Evolutionary conservation across 2,797 vertebrate genomes (phyloP).

Genomic region (Sciaenops ocellatus): DNA sequence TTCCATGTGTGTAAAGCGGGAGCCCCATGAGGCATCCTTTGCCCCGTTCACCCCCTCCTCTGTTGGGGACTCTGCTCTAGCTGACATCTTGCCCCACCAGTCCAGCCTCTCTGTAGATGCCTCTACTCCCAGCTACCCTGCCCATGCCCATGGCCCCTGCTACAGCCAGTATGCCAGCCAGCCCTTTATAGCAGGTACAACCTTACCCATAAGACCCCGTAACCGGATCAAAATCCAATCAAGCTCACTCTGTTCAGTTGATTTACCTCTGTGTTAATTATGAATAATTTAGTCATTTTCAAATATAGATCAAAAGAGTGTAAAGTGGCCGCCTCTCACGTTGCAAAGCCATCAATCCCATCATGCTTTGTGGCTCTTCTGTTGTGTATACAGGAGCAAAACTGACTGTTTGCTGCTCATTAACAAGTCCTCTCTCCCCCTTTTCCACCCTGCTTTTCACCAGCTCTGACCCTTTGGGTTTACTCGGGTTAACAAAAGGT

Average conservation of each 20-base stretch:
- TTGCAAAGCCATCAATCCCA: constrained; percentile 43
- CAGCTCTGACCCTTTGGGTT: constrained; percentile 65
- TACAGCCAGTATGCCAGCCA: constrained; percentile 93
- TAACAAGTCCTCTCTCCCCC: constrained; percentile 68
- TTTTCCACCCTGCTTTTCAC: constrained; percentile 56
- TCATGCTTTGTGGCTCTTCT: constrained; percentile 49
- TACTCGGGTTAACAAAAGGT: constrained; percentile 79
- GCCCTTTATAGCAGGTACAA: constrained; percentile 92
- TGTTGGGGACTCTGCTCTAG: constrained; percentile 83
- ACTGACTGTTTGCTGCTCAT: constrained; percentile 75
- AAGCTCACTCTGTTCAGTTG: constrained; percentile 30
- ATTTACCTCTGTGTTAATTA: constrained; percentile 43
- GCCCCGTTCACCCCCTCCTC: constrained; percentile 93
- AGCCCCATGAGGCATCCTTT: constrained; percentile 94
- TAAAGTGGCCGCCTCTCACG: constrained; percentile 23
- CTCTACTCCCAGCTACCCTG: constrained; percentile 90
- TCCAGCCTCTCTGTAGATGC: constrained; percentile 92
- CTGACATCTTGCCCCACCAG: constrained; percentile 93
- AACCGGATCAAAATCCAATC: constrained; percentile 34
- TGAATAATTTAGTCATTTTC: constrained; percentile 8
- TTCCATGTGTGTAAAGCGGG: constrained; percentile 92
- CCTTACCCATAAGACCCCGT: constrained; percentile 54
- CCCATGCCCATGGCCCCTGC: constrained; percentile 89
- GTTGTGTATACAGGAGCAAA: constrained; percentile 67
- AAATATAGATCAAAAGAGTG: constrained; percentile 19